Base-by-base conservation (phyloP, 1,140 invertebrate genomes). In the Megalonaias nervosa region DNA sequence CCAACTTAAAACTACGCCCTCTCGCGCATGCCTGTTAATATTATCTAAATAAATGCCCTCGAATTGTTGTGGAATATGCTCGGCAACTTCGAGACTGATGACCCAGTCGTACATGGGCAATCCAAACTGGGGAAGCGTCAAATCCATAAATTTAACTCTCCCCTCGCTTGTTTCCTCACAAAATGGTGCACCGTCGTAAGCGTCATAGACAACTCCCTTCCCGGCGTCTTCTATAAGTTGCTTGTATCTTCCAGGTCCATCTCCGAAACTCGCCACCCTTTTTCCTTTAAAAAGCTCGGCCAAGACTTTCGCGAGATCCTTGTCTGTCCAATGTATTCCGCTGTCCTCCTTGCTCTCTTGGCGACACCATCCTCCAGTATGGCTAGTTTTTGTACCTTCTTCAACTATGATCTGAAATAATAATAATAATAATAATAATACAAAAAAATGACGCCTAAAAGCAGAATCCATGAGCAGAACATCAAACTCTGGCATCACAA, bases 91-190 rank as follows among this genome's bases (percentile, higher is more conserved):
- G 19, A 81, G 64, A 66, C 80, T 77, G 12, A 81, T 71, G 21
- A 81, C 38, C 80, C 80, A 81, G 65, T 81, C 80, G 67, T 77
- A 81, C 14, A 81, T 17, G 55, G 75, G 80, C 55, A 81, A 66
- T n/a, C 74, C 79, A 62, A 77, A 81, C 26, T 76, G 79, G 19
- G 79, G 79, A 48, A 77, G 67, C 17, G 80, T 81, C 57, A 81
- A 59, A 56, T 81, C 80, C 6, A 77, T 17, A 61, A 78, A 81
- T 60, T 65, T 55, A 2, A 81, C 80, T 15, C 70, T 57, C n/a
- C 79, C 79, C 26, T 74, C 65, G 64, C 74, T 77, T 38, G 74
- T 81, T 31, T 73, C 64, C 38, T 77, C 70, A n/a, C 70, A 62
- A 19, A 67, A 81, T 17, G 79, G 79, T 9, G 79, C 79, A 21